Conservation (phyloP, 2,888 invertebrate species). For the Acrobasis consociella region DNA sequence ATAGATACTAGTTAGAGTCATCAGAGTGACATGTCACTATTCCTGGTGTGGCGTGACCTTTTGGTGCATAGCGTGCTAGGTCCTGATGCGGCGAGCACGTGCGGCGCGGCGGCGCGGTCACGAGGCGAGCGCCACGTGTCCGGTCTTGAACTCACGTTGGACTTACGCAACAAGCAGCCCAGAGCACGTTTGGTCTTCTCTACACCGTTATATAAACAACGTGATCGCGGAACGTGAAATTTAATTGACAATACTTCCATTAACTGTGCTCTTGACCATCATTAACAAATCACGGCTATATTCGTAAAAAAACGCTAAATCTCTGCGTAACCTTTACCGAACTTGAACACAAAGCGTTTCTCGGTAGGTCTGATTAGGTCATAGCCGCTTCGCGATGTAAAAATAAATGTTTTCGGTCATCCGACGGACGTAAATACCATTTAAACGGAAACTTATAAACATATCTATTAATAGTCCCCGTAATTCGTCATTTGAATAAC, state of each 20-base stretch:
- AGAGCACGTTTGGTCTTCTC: slow-evolving; percentile 65
- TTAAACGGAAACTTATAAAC: slow-evolving; percentile 27
- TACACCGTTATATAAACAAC: slow-evolving; percentile 76
- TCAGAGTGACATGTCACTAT: not conserved
- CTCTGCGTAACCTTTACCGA: slow-evolving; percentile 19
- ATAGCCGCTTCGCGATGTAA: slow-evolving; percentile 32
- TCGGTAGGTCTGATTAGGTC: slow-evolving; percentile 36
- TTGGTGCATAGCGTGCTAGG: slow-evolving; percentile 47
- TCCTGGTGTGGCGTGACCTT: slow-evolving; percentile 44
- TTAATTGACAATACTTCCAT: slow-evolving; percentile 53
- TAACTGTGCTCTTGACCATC: slow-evolving; percentile 50
- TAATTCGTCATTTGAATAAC: not conserved
- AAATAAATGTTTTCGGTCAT: slow-evolving; percentile 34
- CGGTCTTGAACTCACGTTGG: slow-evolving; percentile 76
- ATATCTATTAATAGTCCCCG: not conserved
- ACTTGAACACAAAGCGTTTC: slow-evolving; percentile 23
- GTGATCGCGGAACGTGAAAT: slow-evolving; percentile 69
- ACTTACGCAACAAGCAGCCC: slow-evolving; percentile 62
- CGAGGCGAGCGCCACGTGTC: slow-evolving; percentile 72
- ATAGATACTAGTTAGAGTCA: not conserved
- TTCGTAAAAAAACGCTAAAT: slow-evolving; percentile 10
- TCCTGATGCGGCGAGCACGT: slow-evolving; percentile 56
- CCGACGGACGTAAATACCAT: slow-evolving; percentile 26
- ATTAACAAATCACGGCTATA: slow-evolving; percentile 13
- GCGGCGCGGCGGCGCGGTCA: slow-evolving; percentile 47